Percentiles rank a stretch among this genome's conserved stretches.
phyloP scores from a whole-genome alignment of 2,888 invertebrate genomes.

The Alitta virens region DNA sequence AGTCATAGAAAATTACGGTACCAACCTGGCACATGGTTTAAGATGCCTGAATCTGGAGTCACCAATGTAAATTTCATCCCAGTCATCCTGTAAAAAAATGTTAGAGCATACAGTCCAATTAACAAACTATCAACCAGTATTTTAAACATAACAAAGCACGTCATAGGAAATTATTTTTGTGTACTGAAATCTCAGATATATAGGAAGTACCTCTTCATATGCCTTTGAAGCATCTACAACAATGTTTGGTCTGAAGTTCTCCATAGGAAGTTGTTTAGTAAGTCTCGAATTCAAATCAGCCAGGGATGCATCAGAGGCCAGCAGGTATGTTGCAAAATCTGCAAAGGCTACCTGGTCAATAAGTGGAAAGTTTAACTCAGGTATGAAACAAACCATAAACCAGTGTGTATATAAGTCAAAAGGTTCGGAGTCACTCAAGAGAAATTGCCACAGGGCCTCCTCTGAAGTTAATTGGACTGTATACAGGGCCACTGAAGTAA shows the following conservation, averaged over 20 bases:
- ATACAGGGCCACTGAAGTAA: no score
- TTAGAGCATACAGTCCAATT: no score
- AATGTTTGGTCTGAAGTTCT: conserved; percentile 72
- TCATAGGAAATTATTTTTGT: no score
- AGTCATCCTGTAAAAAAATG: conserved; percentile 66
- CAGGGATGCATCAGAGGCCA: conserved; percentile 70
- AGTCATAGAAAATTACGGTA: not conserved
- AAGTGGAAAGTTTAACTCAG: no score
- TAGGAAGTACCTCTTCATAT: conserved; percentile 45
- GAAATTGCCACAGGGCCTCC: no score
- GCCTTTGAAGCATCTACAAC: conserved; percentile 62
- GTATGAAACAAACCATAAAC: no score
- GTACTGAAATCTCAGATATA: no score
- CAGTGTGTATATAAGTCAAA: no score
- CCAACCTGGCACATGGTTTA: conserved; percentile 66
- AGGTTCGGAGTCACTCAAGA: no score
- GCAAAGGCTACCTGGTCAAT: conserved; percentile 56
- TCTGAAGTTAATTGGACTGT: no score
- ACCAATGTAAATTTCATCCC: conserved; percentile 72
- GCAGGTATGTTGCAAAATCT: conserved; percentile 69
- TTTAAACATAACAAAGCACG: no score
- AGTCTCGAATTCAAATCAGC: conserved; percentile 67
- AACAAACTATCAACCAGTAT: no score
- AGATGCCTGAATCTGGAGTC: conserved; percentile 64
- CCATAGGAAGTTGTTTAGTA: conserved; percentile 57